These are phyloP conservation scores for Apostichopus leukothele DNA, from an alignment of 53 echinoderm and acorn worm genomes.

Conservation along the genomic window DNA sequence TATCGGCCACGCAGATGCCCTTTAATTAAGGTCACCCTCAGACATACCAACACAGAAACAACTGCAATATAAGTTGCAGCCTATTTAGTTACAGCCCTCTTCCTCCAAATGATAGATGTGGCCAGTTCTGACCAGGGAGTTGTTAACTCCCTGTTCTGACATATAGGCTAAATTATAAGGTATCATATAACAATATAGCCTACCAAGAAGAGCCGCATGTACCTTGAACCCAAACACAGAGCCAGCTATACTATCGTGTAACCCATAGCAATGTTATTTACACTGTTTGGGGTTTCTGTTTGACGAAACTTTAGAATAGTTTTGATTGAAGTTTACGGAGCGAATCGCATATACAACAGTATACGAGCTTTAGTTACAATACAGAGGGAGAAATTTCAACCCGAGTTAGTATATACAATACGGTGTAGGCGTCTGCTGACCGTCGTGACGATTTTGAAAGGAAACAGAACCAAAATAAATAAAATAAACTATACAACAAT, in stretches of 20 bases:
- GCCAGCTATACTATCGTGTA: background rate
- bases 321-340: background rate
- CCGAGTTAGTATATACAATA: background rate
- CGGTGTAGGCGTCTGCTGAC: background rate
- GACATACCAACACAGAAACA: no score
- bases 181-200: no score
- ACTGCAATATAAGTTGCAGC: no score
- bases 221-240: background rate
- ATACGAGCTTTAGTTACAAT: background rate
- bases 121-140: no score
- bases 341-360: background rate
- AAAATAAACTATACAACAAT: background rate
- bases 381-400: background rate
- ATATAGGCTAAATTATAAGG: no score
- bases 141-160: no score
- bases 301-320: background rate
- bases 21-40: no score
- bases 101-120: no score
- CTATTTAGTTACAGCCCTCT: no score
- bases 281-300: background rate
- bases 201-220: background rate
- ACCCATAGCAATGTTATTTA: background rate
- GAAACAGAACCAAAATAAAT: background rate
- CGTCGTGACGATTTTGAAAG: background rate
- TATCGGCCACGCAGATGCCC: no score